Evolutionary conservation across 2,888 invertebrate species (phyloP), one percentile per base, ranked within the genome.

Genomic region (Siphlonurus alternatus): DNA sequence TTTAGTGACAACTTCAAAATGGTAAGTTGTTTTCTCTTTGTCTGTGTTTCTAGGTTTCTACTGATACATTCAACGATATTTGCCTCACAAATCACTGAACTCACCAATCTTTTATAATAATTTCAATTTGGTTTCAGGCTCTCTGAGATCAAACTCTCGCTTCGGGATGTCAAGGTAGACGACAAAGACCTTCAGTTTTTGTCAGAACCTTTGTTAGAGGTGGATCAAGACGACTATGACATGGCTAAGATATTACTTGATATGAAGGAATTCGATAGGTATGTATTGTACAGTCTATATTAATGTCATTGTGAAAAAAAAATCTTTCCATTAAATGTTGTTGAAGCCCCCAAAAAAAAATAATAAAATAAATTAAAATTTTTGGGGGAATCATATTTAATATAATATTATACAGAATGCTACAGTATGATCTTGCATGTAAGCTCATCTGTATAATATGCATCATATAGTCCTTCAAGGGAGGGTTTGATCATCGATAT

Each of bases 211-310:
- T 23, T 59, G 1, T 60, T 63, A 2, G 65, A 69, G 54, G 72
- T 75, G 56, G 89, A 90, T 70, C 80, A 80, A 67, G 89, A 89
- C 71, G 77, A 80, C 23, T 94, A 89, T 74, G 80, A 82, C 54
- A 74, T 94, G 68, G 90, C 92, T 0, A 93, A 91, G 74, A 86
- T 88, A 67, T 94, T 91, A 74, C 94, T 93, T 73, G 93, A 95
- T 76, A 79, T 88, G 59, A 88, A 89, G 70, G 96, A 97, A 75
- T 96, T 93, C 74, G 93, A 93, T 71, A 81, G 81, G 74, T 74
- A 68, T 66, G 68, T 38, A 18, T 38, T 53, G 3, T 18, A 15
- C 5, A 60, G 5, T 25, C 15, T 51, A 19, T 25, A 63, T 61
- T 59, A 51, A 59, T 63, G 61, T 59, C 23, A 56, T 61, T 3